Base-by-base conservation (phyloP, 2,797 vertebrate genomes). In the Leptodactylus fallax region DNA sequence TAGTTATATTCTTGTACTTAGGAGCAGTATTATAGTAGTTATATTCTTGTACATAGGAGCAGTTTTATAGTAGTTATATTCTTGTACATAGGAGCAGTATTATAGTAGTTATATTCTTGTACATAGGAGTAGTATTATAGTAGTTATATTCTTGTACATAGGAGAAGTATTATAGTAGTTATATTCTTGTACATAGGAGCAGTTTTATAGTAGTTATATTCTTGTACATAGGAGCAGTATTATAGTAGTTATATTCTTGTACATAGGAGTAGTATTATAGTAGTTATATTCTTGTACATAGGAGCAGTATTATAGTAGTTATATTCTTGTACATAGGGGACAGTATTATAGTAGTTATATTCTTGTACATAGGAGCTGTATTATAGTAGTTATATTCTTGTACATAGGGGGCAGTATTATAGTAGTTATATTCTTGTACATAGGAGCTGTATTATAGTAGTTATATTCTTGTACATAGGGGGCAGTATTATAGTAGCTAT, bases 1-100 rank as follows among this genome's bases (percentile, higher is more conserved):
- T 61, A 61, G 60, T 61, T 61, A 61, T n/a, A 61, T n/a, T 61
- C 60, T n/a, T 61, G 60, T n/a, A 61, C 21, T n/a, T 61, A 61
- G 21, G 60, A n/a, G 60, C 7, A 61, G 21, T n/a, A 61, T 61
- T 61, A 61, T 61, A n/a, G 60, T 61, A 47, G 71, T 74, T 61
- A 61, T n/a, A 61, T 61, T 61, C 61, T 13, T 65, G 61, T 65
- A 65, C 61, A 65, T 65, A 65, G 61, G 61, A 11, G 12, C 61
- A 65, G 61, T 65, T 23, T 65, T 65, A 65, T 65, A 65, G 61
- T 65, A 65, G 61, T 65, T 65, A 65, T 25, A 65, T 65, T 65
- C n/a, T 65, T 65, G 61, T 65, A 65, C 12, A 23, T 23, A 23
- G 61, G 61, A 23, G 60, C 51, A 53, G 51, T 53, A 53, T 53